phyloP scores from a whole-genome alignment of 2,888 invertebrate species.

The Caenorhabditis macrosperma region DNA sequence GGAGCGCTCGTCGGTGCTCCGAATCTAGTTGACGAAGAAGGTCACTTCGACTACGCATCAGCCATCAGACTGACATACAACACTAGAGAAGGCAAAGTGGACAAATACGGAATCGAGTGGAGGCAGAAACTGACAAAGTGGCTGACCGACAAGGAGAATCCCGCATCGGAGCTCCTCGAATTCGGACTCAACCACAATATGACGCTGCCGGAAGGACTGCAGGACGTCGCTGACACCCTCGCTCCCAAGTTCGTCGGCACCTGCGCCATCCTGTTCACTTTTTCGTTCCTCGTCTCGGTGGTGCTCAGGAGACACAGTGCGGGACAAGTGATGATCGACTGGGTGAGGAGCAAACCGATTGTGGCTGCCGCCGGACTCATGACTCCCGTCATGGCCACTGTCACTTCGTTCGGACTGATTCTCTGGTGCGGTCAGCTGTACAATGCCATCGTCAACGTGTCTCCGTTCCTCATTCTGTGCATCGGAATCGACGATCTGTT shows the following conservation, averaged over 20 bases:
- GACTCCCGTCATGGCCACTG: slow-evolving; percentile 76
- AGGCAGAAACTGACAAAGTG: slow-evolving; percentile 72
- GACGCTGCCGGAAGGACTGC: slow-evolving; percentile 77
- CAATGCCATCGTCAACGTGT: slow-evolving; percentile 80
- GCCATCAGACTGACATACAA: slow-evolving; percentile 79
- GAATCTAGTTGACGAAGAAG: slow-evolving; percentile 75
- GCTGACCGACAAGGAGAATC: slow-evolving; percentile 72
- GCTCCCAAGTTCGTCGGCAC: slow-evolving; percentile 71
- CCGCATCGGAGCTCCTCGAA: slow-evolving; percentile 76
- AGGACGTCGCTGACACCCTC: slow-evolving; percentile 72
- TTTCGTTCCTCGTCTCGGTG: slow-evolving; percentile 76
- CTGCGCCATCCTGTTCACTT: slow-evolving; percentile 72
- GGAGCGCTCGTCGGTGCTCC: slow-evolving; percentile 77
- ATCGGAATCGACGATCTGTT: slow-evolving; percentile 97
- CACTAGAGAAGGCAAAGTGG: slow-evolving; percentile 74
- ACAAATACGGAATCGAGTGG: slow-evolving; percentile 68
- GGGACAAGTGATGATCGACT: slow-evolving; percentile 75
- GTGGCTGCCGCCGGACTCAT: slow-evolving; percentile 75
- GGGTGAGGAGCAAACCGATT: slow-evolving; percentile 77
- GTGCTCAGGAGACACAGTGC: slow-evolving; percentile 73
- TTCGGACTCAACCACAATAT: slow-evolving; percentile 79
- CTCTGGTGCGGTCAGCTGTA: slow-evolving; percentile 77
- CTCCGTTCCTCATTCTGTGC: slow-evolving; percentile 79
- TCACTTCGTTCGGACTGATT: slow-evolving; percentile 77
- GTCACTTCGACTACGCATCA: slow-evolving; percentile 78